phyloP scores from a whole-genome alignment of 1,140 invertebrate species.

The Brachionus koreanus region DNA sequence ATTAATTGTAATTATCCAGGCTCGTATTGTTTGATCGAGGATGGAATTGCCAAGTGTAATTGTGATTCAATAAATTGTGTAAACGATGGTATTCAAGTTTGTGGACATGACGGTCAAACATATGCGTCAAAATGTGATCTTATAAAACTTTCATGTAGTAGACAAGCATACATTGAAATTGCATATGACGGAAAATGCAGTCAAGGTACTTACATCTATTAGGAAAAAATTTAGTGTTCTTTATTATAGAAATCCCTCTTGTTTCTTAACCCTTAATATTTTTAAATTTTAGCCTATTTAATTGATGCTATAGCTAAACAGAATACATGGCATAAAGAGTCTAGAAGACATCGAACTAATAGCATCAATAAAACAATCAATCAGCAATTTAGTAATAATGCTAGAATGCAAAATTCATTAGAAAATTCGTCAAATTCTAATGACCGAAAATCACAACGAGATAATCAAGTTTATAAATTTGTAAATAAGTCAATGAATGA shows the following conservation, averaged over 20 bases:
- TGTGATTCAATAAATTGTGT: conserved; percentile 36
- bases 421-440: background rate
- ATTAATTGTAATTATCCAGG: conserved; percentile 36
- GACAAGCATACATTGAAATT: conserved; percentile 74
- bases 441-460: conserved; percentile 8
- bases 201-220: conserved; percentile 55
- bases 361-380: background rate
- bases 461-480: background rate
- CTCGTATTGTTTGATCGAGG: conserved; percentile 23
- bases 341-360: conserved; percentile 1
- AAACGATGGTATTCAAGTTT: conserved; percentile 46
- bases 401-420: background rate
- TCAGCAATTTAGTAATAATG: background rate
- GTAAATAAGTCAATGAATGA: background rate
- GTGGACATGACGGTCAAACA: conserved; percentile 50
- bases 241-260: background rate
- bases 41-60: conserved; percentile 5
- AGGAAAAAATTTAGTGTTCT: background rate
- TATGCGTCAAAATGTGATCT: conserved; percentile 63
- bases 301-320: conserved; percentile 5
- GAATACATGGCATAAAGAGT: background rate
- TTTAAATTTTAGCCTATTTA: conserved; percentile 23
- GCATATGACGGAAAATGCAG: conserved; percentile 77
- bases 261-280: background rate
- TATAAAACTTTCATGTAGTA: conserved; percentile 73